Percentiles rank a stretch among this genome's conserved stretches.
phyloP scores from a whole-genome alignment of 2,888 invertebrate species.

The Malachius bipustulatus region DNA sequence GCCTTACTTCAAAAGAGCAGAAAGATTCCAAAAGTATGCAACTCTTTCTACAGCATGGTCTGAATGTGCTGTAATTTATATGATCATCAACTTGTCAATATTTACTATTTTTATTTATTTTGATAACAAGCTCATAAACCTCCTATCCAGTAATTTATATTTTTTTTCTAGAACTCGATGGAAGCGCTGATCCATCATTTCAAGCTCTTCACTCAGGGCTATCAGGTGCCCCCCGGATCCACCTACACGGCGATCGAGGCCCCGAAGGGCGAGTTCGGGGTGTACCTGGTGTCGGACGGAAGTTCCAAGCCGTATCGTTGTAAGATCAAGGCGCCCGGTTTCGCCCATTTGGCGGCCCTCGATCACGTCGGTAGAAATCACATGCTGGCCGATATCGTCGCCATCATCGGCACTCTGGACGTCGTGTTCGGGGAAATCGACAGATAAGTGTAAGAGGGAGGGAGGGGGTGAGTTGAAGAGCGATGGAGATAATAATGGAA shows the following conservation, averaged over 20 bases:
- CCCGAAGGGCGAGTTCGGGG: conserved; percentile 96
- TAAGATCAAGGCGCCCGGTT: conserved; percentile 82
- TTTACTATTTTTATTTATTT: too few species aligned
- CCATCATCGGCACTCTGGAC: conserved; percentile 91
- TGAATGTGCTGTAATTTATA: too few species aligned
- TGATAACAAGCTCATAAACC: too few species aligned
- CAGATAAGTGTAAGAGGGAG: too few species aligned
- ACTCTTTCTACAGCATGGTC: too few species aligned
- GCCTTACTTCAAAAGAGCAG: too few species aligned
- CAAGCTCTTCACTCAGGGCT: conserved; percentile 94
- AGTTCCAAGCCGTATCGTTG: conserved; percentile 86
- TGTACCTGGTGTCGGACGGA: conserved; percentile 94
- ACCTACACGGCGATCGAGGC: conserved; percentile 96
- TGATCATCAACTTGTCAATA: too few species aligned
- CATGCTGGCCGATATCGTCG: conserved; percentile 94
- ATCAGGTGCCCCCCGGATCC: conserved; percentile 88
- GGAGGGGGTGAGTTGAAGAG: too few species aligned
- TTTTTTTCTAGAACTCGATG: conserved; percentile 61
- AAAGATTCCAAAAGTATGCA: too few species aligned
- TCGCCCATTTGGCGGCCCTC: conserved; percentile 75
- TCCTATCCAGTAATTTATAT: too few species aligned
- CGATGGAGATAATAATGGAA: too few species aligned
- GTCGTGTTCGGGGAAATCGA: conserved; percentile 90
- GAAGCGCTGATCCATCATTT: conserved; percentile 98
- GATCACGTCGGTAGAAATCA: conserved; percentile 80